Evolutionary conservation across 1,140 invertebrate genomes (phyloP), one percentile per base, ranked within the genome.

Genomic region (Ruditapes philippinarum): DNA sequence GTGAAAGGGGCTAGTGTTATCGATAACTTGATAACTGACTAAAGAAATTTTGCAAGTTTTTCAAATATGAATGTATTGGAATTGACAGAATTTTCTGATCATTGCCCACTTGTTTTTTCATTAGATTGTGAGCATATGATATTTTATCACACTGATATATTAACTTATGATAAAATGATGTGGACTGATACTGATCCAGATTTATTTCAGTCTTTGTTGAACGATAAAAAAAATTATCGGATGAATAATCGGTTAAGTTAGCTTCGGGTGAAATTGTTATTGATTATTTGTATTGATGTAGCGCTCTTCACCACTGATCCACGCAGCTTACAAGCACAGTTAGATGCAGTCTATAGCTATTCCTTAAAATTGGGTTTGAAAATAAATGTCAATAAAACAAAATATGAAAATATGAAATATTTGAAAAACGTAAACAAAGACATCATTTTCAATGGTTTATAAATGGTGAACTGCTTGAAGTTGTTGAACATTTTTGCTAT

Each of bases 51-150:
- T 25, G 7, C 36, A 22, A 22, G 74, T 51, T 49, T 78, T 49
- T 49, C 28, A 12, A 78, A 42, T 78, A 78, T 78, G 40, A 51
- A 49, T 1, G 74, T 78, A 5, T 33, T 22, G 0, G 42, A n/a
- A 33, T 49, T 78, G 28, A 78, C 38, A 3, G 38, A 78, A 78
- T 78, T 78, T 51, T 78, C 74, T 42, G 74, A 78, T 51, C 74
- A 49, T 25, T 78, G 74, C 17, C 74, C 38, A 14, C 12, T 78
- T 49, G 38, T 17, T 12, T 78, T 78, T 78, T 28, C 74, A 1
- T 49, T 42, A 17, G 19, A 49, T 49, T 49, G 38, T 49, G n/a
- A 78, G 22, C 1, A 78, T 49, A 49, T 25, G 22, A 25, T 42
- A 49, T 78, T 51, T 17, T 51, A 78, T 49, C 22, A 45, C 0